phyloP scores from a whole-genome alignment of 2,888 invertebrate genomes.

The Chironomus riparius region DNA sequence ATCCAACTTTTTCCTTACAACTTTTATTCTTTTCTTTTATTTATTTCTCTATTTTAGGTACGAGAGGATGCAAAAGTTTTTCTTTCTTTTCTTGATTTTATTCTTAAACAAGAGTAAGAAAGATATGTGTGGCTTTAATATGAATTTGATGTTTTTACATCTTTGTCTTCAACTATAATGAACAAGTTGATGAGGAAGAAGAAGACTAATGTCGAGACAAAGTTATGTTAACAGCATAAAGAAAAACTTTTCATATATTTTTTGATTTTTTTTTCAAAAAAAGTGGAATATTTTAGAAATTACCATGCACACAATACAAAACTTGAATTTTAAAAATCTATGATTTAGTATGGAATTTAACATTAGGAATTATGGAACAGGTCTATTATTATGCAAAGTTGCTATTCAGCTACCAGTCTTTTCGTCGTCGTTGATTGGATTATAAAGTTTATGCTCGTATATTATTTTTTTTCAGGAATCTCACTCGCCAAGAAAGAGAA shows the following conservation, averaged over 20 bases:
- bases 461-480: not conserved
- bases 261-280: too few relatives aligned
- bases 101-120: too few relatives aligned
- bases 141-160: not conserved
- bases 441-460: not conserved
- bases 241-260: not conserved
- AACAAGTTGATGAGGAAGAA: not conserved
- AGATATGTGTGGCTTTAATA: not conserved
- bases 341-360: too few relatives aligned
- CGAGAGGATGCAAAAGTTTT: too few relatives aligned
- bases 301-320: too few relatives aligned
- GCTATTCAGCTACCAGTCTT: not conserved
- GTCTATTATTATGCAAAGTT: not conserved
- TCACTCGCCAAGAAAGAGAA: not conserved
- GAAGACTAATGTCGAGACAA: not conserved
- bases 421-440: not conserved
- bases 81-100: too few relatives aligned
- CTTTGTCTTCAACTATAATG: not conserved
- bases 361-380: not conserved
- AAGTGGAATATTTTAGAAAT: too few relatives aligned
- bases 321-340: too few relatives aligned
- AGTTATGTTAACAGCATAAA: not conserved
- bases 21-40: too few relatives aligned
- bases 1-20: too few relatives aligned
- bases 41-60: too few relatives aligned